Percentiles rank a stretch among this genome's conserved stretches.
phyloP scores from a whole-genome alignment of 2,797 vertebrate species.

The Bradypodion ventrale region DNA sequence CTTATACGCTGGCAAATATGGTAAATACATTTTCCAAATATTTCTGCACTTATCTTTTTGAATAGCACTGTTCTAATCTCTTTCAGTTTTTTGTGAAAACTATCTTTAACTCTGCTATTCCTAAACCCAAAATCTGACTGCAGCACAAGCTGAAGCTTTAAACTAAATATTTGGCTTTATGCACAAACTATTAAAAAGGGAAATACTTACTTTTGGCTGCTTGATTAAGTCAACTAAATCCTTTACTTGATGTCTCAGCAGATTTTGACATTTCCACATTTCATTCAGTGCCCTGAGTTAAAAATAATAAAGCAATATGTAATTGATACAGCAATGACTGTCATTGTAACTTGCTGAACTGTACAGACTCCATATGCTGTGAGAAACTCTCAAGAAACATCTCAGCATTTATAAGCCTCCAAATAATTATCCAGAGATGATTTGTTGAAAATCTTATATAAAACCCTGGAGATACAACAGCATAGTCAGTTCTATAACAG shows the following conservation, averaged over 20 bases:
- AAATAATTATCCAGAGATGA: background rate
- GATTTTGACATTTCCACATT: constrained; percentile 99
- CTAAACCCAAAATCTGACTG: background rate
- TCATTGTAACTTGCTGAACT: background rate
- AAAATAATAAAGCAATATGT: background rate
- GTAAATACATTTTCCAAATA: background rate
- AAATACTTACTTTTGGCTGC: constrained; percentile 89
- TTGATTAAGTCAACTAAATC: constrained; percentile 95
- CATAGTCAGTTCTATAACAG: background rate
- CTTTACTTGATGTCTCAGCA: constrained; percentile 92
- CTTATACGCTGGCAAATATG: too few relatives aligned
- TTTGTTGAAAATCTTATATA: background rate
- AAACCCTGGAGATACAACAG: background rate
- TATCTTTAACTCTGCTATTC: background rate
- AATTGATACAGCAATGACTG: background rate
- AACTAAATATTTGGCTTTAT: background rate
- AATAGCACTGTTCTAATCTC: too few relatives aligned
- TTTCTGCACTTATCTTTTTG: too few relatives aligned
- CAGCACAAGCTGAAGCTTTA: background rate
- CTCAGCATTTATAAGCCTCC: background rate
- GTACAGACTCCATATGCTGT: background rate
- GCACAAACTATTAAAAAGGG: background rate
- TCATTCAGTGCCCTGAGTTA: constrained; percentile 91
- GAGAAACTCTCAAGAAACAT: background rate
- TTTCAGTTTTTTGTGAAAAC: too few relatives aligned